Percentiles rank a stretch among this genome's conserved stretches.
Evolutionary conservation across 2,113 vertebrate genomes (phyloP).

Genomic region (Eidolon helvum): DNA sequence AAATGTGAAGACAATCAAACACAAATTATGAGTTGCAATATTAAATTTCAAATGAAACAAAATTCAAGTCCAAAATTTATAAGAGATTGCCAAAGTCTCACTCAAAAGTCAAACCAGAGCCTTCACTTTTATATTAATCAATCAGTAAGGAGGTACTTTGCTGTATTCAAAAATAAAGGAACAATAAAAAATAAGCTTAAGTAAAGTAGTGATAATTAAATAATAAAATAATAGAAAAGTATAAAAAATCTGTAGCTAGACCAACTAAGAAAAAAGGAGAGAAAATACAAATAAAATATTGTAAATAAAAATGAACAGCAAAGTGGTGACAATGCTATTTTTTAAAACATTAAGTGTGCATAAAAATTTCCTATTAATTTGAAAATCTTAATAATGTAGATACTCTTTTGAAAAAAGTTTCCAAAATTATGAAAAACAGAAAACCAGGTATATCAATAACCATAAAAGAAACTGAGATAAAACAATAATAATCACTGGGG

Average conservation of each 20-base stretch:
- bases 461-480: neutral
- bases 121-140: neutral
- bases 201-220: neutral
- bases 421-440: neutral
- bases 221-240: neutral
- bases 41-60: conserved; percentile 19
- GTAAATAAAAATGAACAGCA: neutral
- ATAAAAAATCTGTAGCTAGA: too few relatives aligned
- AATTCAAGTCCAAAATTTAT: neutral
- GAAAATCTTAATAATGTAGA: neutral
- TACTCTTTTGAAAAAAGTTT: neutral
- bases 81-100: neutral
- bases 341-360: neutral
- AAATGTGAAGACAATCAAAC: neutral
- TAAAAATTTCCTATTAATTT: neutral
- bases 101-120: neutral
- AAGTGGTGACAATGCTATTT: neutral
- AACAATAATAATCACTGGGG: neutral
- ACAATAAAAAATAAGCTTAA: neutral
- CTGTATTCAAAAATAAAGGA: neutral
- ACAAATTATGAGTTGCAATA: neutral
- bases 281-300: neutral
- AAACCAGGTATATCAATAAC: neutral
- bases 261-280: too few relatives aligned
- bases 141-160: neutral